Evolutionary conservation across 2,113 vertebrate genomes (phyloP).

Genomic region (Eonycteris spelaea): DNA sequence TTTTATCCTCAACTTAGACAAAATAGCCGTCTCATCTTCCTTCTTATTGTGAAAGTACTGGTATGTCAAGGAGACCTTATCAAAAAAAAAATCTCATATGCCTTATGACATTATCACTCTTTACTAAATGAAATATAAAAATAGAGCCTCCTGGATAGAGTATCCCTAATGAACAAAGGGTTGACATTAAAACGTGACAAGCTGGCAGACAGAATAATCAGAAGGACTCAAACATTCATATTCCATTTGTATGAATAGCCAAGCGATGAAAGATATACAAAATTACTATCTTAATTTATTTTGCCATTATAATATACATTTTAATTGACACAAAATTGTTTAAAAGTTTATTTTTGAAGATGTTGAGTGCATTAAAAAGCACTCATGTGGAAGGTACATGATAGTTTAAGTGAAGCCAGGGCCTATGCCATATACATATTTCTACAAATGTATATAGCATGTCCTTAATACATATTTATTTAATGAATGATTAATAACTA

Average conservation of each 20-base stretch:
- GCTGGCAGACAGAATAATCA: conserved; percentile 63
- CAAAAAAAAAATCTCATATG: background rate
- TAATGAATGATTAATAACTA: background rate
- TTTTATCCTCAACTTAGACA: background rate
- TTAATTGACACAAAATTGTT: conserved; percentile 43
- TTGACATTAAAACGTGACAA: conserved; percentile 76
- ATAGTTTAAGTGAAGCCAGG: background rate
- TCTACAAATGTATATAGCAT: background rate
- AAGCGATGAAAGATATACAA: conserved; percentile 57
- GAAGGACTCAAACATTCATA: conserved; percentile 67
- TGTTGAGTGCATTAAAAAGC: background rate
- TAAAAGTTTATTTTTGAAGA: conserved; percentile 50
- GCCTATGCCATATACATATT: background rate
- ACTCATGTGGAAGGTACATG: background rate
- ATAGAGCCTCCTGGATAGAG: conserved; percentile 21
- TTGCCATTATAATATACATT: conserved; percentile 57
- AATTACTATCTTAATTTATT: conserved; percentile 69
- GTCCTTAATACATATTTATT: background rate
- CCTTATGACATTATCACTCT: conserved; percentile 48
- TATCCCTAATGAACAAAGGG: conserved; percentile 60
- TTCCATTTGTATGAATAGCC: conserved; percentile 53
- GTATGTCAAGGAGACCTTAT: background rate
- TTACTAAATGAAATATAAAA: conserved; percentile 65
- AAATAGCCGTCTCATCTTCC: background rate
- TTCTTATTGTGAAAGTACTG: conserved; percentile 18